phyloP scores from a whole-genome alignment of 2,113 vertebrate species.

The Natator depressus region DNA sequence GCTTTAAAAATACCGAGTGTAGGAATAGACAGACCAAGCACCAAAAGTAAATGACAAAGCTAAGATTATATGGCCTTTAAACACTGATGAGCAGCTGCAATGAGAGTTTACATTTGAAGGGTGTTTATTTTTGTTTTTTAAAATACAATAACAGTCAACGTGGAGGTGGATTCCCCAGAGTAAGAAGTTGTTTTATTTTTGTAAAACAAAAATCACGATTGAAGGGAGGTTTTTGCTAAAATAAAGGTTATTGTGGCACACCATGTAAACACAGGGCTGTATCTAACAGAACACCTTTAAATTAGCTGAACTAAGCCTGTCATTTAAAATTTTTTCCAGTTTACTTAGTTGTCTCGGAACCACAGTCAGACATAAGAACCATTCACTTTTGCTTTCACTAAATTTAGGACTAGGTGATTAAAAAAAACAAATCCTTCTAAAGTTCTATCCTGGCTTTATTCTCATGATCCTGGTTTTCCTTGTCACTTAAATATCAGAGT shows the following conservation, averaged over 20 bases:
- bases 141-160: background rate
- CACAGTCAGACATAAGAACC: background rate
- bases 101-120: background rate
- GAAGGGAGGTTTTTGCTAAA: background rate
- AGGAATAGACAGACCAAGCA: background rate
- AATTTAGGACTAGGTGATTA: background rate
- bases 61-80: background rate
- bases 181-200: background rate
- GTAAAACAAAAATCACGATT: background rate
- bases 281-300: background rate
- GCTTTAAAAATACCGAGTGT: fast-evolving
- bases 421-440: background rate
- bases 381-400: background rate
- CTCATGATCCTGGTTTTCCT: background rate
- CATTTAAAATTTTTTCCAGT: background rate
- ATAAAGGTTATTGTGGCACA: background rate
- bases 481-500: background rate
- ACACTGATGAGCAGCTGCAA: background rate
- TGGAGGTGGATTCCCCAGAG: background rate
- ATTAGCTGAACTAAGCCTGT: background rate
- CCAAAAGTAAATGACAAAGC: background rate
- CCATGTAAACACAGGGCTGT: background rate
- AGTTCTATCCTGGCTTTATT: background rate
- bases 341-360: background rate
- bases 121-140: background rate